These are phyloP conservation scores for Bombus vancouverensis DNA, from an alignment of 1,140 invertebrate genomes.

Conservation along the genomic window DNA sequence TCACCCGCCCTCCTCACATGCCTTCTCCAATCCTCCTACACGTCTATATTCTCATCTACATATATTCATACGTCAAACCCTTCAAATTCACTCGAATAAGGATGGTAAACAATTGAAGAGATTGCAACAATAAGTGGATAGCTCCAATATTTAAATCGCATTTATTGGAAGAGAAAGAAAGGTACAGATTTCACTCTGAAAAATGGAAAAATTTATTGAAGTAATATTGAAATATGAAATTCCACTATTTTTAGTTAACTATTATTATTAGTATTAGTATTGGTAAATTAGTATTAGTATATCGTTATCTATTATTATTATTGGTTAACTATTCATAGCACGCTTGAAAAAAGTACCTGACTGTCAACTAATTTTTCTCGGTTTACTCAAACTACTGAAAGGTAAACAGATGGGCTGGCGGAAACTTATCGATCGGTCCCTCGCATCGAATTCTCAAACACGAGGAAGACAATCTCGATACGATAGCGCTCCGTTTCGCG, in stretches of 20 bases:
- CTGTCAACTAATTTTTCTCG: too few species aligned
- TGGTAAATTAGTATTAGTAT: too few species aligned
- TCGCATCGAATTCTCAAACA: constrained; percentile 5
- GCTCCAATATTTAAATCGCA: background rate
- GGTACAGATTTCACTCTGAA: background rate
- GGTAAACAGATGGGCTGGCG: too few species aligned
- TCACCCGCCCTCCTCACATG: background rate
- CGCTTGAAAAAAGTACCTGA: too few species aligned
- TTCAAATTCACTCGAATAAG: background rate
- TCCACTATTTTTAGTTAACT: background rate
- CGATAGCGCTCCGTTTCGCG: constrained; percentile 2
- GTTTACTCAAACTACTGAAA: too few species aligned
- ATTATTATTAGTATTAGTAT: too few species aligned
- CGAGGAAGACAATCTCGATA: background rate
- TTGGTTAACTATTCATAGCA: too few species aligned
- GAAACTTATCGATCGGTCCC: constrained; percentile 19
- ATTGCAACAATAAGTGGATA: constrained; percentile 11
- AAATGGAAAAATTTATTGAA: background rate
- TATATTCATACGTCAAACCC: background rate
- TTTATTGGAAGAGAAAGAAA: background rate
- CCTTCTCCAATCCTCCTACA: background rate
- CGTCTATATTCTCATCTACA: background rate
- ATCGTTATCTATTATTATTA: too few species aligned
- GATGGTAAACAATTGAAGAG: constrained; percentile 15
- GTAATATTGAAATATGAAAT: background rate